Evolutionary conservation across 2,797 vertebrate species (phyloP), one percentile per base, ranked within the genome.

Genomic region (Lerista edwardsae): DNA sequence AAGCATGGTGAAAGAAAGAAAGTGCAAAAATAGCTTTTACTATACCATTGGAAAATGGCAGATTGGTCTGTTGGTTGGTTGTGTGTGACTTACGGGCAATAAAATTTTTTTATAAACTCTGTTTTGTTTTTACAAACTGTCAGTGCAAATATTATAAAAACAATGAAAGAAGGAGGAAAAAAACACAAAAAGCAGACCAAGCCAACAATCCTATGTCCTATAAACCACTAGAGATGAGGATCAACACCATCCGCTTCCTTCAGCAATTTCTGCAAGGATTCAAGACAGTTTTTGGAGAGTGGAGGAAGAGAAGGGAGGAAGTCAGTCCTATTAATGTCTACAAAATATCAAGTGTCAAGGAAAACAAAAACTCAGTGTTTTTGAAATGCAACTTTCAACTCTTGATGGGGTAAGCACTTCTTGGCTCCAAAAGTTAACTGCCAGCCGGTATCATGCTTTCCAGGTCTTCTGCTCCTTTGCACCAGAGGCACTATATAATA

Each of bases 51-150:
- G 44, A 39, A 75, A 75, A 51, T 29, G 31, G 74, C 3, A 73
- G 3, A 91, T 84, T 84, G 84, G 88, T 91, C 90, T 90, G 89
- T 91, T 92, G 95, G 91, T 93, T 94, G 94, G 91, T 95, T 91
- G 89, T 89, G 25, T 79, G 89, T 1, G 67, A 89, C 87, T 90
- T 90, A 90, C 90, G 90, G 91, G 91, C 93, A 95, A 92, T 8
- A 27, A 88, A 90, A 86, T 87, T 79, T 8, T 82, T 77, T 81
- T 85, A 90, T 88, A 90, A n/a, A 91, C 47, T 0, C 75, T 0
- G 51, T 89, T 93, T 91, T 47, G 14, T 12, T 59, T 62, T 75
- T 68, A 80, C 6, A 64, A 84, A 80, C 0, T 6, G 84, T 88
- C 72, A 85, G 85, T 86, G 86, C 57, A 90, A 93, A 87, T 1